Conservation (phyloP, 2,797 vertebrate species). For the Oreochromis grahami region DNA sequence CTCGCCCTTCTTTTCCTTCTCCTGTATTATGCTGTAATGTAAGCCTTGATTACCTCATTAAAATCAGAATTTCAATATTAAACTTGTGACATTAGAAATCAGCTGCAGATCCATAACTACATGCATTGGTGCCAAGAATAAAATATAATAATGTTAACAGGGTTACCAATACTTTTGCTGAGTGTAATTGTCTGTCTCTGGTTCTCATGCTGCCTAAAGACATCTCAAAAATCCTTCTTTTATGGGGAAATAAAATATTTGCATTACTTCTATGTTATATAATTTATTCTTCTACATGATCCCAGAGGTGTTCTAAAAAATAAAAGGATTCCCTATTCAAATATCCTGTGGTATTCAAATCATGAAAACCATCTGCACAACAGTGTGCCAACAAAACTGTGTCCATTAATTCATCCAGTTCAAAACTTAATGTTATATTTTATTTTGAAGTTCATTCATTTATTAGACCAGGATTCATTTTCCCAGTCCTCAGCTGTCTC, state of each 20-base stretch:
- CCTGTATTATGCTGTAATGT: not conserved
- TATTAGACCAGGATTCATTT: not conserved
- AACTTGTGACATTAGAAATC: not conserved
- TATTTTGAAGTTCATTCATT: not conserved
- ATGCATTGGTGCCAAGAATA: not conserved
- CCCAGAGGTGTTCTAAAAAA: not conserved
- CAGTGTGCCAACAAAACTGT: not conserved
- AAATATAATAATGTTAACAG: not conserved
- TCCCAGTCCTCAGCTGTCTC: not conserved
- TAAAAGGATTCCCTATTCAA: not conserved
- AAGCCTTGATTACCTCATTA: not conserved
- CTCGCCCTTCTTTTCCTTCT: not conserved
- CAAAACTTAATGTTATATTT: rapidly evolving
- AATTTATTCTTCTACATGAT: not conserved
- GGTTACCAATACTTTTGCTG: not conserved
- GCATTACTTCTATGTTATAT: not conserved
- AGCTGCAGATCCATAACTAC: not conserved
- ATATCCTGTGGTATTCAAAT: too few species aligned
- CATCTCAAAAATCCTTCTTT: not conserved
- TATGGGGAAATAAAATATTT: not conserved
- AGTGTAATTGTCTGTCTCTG: not conserved
- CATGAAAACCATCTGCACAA: not conserved
- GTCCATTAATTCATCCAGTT: not conserved
- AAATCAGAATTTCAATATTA: not conserved
- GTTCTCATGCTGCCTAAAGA: not conserved